Percentiles rank a stretch among this genome's conserved stretches.
Conservation (phyloP, 2,888 invertebrate genomes). For the Cepaea hortensis region DNA sequence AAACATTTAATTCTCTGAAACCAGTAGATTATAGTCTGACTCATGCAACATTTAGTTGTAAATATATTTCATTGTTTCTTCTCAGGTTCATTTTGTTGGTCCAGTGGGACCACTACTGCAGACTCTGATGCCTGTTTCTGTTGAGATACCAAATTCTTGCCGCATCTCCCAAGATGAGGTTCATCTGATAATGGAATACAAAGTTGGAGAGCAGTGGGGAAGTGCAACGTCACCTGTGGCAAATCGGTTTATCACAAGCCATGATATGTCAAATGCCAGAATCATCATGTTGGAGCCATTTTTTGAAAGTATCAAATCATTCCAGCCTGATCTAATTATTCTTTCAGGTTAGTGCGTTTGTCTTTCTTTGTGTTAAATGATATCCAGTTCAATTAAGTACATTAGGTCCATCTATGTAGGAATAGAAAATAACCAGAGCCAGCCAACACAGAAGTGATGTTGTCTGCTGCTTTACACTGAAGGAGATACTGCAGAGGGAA, state of each 20-base stretch:
- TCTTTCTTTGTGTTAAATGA: background rate
- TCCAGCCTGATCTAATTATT: conserved; percentile 76
- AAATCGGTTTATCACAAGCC: conserved; percentile 77
- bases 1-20: too few species aligned
- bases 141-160: conserved; percentile 72
- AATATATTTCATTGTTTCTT: background rate
- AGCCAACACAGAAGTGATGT: too few species aligned
- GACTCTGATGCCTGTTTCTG: conserved; percentile 73
- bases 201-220: conserved; percentile 75
- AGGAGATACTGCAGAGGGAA: too few species aligned
- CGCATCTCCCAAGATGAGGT: conserved; percentile 74
- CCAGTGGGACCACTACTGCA: conserved; percentile 77
- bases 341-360: conserved; percentile 60
- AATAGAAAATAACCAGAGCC: too few species aligned
- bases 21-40: too few species aligned
- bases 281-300: conserved; percentile 73
- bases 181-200: conserved; percentile 78
- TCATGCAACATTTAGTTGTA: too few species aligned
- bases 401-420: too few species aligned
- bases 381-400: background rate
- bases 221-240: conserved; percentile 74
- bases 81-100: conserved; percentile 76
- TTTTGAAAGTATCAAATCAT: conserved; percentile 73
- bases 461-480: too few species aligned
- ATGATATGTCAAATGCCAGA: conserved; percentile 75